Evolutionary conservation across 2,113 vertebrate species (phyloP).

Genomic region (Lutjanus erythropterus): DNA sequence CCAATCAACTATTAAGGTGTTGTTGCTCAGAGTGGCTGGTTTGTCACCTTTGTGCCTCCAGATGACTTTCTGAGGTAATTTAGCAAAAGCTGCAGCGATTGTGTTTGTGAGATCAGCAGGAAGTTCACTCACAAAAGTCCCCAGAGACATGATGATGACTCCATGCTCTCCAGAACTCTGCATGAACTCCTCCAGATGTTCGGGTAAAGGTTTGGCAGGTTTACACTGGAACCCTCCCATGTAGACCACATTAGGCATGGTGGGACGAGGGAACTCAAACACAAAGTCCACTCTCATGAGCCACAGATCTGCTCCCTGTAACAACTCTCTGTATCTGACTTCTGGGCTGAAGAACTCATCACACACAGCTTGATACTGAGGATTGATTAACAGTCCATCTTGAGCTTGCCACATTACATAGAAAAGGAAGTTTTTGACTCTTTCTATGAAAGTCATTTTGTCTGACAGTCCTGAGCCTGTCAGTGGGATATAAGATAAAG

Average conservation of each 20-base stretch:
- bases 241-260: slow-evolving; percentile 84
- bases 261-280: slow-evolving; percentile 85
- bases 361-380: slow-evolving; percentile 66
- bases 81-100: slow-evolving; percentile 79
- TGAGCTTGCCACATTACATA: slow-evolving; percentile 56
- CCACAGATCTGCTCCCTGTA: slow-evolving; percentile 82
- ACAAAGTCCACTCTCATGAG: slow-evolving; percentile 86
- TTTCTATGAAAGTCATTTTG: slow-evolving; percentile 79
- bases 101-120: slow-evolving; percentile 70
- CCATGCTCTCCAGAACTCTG: slow-evolving; percentile 83
- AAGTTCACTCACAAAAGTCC: slow-evolving; percentile 78
- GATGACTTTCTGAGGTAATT: slow-evolving; percentile 83
- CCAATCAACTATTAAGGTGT: slow-evolving; percentile 82
- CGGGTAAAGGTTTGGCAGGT: slow-evolving; percentile 73
- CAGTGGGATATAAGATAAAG: slow-evolving; percentile 79
- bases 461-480: slow-evolving; percentile 72
- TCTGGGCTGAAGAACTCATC: slow-evolving; percentile 76
- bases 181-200: slow-evolving; percentile 80
- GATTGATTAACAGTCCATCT: slow-evolving; percentile 41
- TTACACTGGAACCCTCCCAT: slow-evolving; percentile 84
- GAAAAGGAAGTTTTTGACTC: slow-evolving; percentile 73
- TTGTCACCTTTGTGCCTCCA: slow-evolving; percentile 76
- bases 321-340: slow-evolving; percentile 70
- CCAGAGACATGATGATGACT: slow-evolving; percentile 84
- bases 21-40: slow-evolving; percentile 76